These are phyloP conservation scores for Norana najaformis DNA, from an alignment of 2,888 invertebrate species.

Conservation along the genomic window DNA sequence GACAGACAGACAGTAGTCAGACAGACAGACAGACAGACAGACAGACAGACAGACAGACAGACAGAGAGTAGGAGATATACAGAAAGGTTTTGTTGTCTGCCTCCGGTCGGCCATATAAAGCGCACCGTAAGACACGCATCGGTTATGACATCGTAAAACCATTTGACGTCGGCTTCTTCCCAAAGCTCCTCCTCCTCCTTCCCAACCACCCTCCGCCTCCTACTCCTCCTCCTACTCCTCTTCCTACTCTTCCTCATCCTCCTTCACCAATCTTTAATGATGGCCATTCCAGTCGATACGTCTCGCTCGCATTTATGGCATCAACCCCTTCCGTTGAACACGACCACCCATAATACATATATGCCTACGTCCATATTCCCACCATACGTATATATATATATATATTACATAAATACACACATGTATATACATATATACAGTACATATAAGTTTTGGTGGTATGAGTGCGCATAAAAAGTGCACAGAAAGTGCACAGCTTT, in stretches of 20 bases:
- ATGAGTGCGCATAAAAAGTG: not conserved
- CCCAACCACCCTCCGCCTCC: not conserved
- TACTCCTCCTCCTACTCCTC: not conserved
- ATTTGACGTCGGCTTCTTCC: conserved; percentile 20
- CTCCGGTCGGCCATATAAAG: not conserved
- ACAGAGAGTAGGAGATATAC: not conserved
- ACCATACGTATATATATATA: not conserved
- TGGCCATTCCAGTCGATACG: not conserved
- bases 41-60: not conserved
- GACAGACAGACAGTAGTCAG: too few species aligned
- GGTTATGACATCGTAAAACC: conserved; percentile 24
- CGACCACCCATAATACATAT: not conserved
- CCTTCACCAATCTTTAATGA: conserved; percentile 1
- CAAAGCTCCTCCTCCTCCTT: not conserved
- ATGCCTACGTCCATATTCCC: not conserved
- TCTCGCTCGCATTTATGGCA: conserved; percentile 13
- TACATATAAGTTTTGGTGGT: not conserved
- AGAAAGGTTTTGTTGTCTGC: not conserved
- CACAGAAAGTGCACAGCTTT: not conserved
- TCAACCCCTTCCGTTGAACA: not conserved
- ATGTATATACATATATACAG: not conserved
- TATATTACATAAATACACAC: not conserved
- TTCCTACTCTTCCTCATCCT: not conserved
- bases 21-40: not conserved
- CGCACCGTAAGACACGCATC: not conserved